Percentiles rank a stretch among this genome's conserved stretches.
Conservation (phyloP, 92 coral and sea anemone species). For the Epizoanthus ramosus region DNA sequence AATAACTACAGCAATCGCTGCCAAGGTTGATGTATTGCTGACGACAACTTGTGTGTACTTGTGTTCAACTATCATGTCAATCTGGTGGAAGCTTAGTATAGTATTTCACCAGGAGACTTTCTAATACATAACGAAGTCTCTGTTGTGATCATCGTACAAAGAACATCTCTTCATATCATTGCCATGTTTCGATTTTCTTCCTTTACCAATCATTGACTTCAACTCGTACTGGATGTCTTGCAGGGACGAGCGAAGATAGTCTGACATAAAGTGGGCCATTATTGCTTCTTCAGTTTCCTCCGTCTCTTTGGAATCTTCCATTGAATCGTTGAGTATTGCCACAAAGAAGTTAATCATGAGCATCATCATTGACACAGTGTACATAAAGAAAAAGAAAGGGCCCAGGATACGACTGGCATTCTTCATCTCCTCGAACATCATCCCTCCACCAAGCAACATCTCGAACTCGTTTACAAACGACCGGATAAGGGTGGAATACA, state of each 20-base stretch:
- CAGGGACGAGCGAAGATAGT: constrained; percentile 16
- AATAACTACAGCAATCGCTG: no score
- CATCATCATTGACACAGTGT: constrained; percentile 65
- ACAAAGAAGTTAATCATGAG: constrained; percentile 86
- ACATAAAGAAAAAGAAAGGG: constrained; percentile 79
- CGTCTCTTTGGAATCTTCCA: constrained; percentile 66
- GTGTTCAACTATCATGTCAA: no score
- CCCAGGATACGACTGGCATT: constrained; percentile 65
- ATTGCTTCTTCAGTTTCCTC: constrained; percentile 32
- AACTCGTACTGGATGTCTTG: constrained; percentile 15
- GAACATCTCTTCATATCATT: background rate
- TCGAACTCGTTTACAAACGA: constrained; percentile 81
- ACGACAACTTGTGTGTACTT: no score
- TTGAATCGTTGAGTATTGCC: constrained; percentile 87
- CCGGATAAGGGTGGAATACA: constrained; percentile 74
- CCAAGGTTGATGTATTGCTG: no score
- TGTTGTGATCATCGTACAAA: background rate
- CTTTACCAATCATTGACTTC: constrained; percentile 8
- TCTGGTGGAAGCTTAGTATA: no score
- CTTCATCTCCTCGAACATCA: constrained; percentile 69
- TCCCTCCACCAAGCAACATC: constrained; percentile 84
- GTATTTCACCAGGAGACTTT: no score
- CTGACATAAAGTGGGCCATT: constrained; percentile 37
- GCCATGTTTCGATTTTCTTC: background rate
- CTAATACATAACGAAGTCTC: constrained; percentile 28